Evolutionary conservation across 1,140 invertebrate genomes (phyloP), one percentile per base, ranked within the genome.

Genomic region (Eumaeus atala): DNA sequence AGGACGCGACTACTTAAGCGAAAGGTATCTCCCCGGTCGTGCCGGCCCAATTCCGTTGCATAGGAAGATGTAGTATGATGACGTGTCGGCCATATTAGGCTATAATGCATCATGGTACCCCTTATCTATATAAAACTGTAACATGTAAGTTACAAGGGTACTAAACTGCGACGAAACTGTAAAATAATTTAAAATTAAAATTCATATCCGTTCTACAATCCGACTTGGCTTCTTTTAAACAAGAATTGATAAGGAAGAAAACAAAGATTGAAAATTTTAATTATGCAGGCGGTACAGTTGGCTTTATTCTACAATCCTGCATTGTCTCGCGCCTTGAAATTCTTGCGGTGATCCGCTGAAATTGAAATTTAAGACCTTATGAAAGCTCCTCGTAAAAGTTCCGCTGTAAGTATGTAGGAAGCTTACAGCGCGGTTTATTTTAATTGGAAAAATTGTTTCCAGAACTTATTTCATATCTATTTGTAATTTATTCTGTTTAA

Each of bases 321-420:
- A 60, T 60, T 60, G 58, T 61, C 51, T 61, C 49, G 54, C 54
- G 10, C 38, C 48, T 42, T 51, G n/a, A 52, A 60, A 66, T 58
- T 60, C 48, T 59, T 60, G 54, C 54, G 58, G 58, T 72, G 63
- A 77, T 77, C 74, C 66, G 49, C 51, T 74, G 62, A 77, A 74
- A 77, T 77, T 77, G 72, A 74, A 74, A 77, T 74, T 77, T 73
- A 73, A 77, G 67, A 74, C 74, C 59, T 68, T 69, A 68, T 64
- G 58, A 67, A 71, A 61, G 63, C 56, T 57, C 40, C 35, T 53
- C 48, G 54, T 61, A 64, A 64, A 64, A 64, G 58, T 65, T 65
- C 61, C 21, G 2, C 21, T 51, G 14, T 53, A 40, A 49, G 35
- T 36, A 55, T 51, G 37, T 51, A 50, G 14, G 48, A 49, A 42